These are phyloP conservation scores for Capreolus pygargus DNA, from an alignment of 2,113 vertebrate genomes.

Conservation along the genomic window DNA sequence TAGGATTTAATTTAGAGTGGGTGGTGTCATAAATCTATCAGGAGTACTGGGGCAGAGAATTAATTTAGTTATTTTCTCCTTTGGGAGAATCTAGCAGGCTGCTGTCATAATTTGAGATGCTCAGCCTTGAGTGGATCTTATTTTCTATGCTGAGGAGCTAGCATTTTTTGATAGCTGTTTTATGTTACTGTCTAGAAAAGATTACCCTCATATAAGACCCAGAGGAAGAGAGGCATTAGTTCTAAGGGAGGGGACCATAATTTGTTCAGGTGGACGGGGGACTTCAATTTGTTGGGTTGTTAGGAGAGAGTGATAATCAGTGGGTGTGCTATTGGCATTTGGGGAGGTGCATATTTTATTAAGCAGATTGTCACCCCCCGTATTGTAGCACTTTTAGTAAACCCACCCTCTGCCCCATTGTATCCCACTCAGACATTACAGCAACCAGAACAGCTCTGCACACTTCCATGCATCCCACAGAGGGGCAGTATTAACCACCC, in stretches of 20 bases:
- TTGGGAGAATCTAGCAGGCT: background rate
- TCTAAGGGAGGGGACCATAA: background rate
- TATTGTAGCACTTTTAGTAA: background rate
- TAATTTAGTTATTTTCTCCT: background rate
- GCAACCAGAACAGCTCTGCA: background rate
- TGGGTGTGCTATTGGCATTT: background rate
- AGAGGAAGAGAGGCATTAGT: background rate
- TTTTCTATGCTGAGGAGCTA: background rate
- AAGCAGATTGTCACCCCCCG: background rate
- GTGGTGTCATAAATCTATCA: background rate
- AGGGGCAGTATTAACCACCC: background rate
- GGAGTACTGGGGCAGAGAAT: background rate
- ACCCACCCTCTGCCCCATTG: fast-evolving
- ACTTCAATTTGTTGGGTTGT: background rate
- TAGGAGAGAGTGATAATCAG: background rate
- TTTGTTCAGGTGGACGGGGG: background rate
- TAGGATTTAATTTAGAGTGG: background rate
- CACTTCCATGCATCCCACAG: background rate
- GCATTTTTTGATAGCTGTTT: background rate
- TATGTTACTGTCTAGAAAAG: background rate
- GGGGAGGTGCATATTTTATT: background rate
- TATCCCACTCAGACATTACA: background rate
- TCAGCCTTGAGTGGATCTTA: background rate
- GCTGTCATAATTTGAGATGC: background rate
- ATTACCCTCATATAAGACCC: background rate